These are phyloP conservation scores for Lateolabrax maculatus DNA, from an alignment of 2,797 vertebrate genomes.

Conservation along the genomic window DNA sequence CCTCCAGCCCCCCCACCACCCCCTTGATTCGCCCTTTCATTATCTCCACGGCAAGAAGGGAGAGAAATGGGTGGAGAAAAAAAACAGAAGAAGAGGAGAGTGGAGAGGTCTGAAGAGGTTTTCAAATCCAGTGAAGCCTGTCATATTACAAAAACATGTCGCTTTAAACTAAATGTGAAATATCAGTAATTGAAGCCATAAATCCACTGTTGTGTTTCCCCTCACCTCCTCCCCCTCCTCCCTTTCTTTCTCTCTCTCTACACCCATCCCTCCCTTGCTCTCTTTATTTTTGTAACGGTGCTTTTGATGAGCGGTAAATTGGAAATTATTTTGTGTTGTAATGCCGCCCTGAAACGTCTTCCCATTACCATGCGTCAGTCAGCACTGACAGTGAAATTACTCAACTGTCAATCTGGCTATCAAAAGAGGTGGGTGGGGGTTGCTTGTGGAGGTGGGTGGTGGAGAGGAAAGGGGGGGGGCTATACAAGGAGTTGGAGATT, in stretches of 20 bases:
- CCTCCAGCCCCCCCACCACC: not conserved
- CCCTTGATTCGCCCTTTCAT: slow-evolving; percentile 78
- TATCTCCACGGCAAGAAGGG: slow-evolving; percentile 82
- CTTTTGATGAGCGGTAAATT: slow-evolving; percentile 96
- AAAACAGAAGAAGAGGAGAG: slow-evolving; percentile 64
- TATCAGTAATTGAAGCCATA: slow-evolving; percentile 95
- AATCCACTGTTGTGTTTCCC: slow-evolving; percentile 89
- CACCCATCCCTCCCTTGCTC: slow-evolving; percentile 61
- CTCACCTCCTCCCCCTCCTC: slow-evolving; percentile 56
- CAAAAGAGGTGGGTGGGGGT: slow-evolving; percentile 77
- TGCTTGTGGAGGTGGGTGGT: slow-evolving; percentile 39
- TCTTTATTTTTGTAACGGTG: slow-evolving; percentile 73
- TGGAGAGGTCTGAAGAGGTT: slow-evolving; percentile 89
- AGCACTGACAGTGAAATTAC: slow-evolving; percentile 90
- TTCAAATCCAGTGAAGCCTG: slow-evolving; percentile 91
- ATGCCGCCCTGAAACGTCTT: slow-evolving; percentile 89
- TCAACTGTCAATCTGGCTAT: slow-evolving; percentile 90
- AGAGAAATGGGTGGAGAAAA: slow-evolving; percentile 40
- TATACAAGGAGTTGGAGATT: slow-evolving; percentile 78
- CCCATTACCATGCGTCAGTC: slow-evolving; percentile 92
- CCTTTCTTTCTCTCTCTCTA: slow-evolving; percentile 51
- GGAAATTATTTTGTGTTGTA: slow-evolving; percentile 93
- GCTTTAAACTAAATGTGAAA: slow-evolving; percentile 97
- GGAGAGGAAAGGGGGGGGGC: not conserved
- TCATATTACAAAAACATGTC: slow-evolving; percentile 96